Evolutionary conservation across 1,140 invertebrate genomes (phyloP), one percentile per base, ranked within the genome.

Genomic region (Trichonephila clavata): DNA sequence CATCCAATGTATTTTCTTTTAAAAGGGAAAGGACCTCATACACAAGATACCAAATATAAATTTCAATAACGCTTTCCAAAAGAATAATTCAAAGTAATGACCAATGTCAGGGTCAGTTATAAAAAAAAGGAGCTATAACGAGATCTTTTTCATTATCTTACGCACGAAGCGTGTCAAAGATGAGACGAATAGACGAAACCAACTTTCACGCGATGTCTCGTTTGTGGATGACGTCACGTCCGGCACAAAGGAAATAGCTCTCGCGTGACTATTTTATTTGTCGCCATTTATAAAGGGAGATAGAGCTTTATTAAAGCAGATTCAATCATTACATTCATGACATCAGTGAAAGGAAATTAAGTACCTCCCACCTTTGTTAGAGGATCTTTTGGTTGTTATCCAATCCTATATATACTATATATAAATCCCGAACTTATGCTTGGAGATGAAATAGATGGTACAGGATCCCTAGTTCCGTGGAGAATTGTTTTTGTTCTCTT

Each of bases 191-290:
- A n/a, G n/a, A 81, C 21, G 71, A 27, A 90, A 60, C 57, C 13
- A 59, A 80, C 77, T 90, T 90, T 61, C 65, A 90, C 89, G 89
- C 89, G 27, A 90, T 77, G 39, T 89, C 65, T 89, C 39, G 68
- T 71, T 32, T 13, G 63, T 20, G n/a, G 43, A 18, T 90, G 89
- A 90, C 77, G 77, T 90, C 89, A 90, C 89, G 27, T 90, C 89
- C 89, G 89, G 89, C 61, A n/a, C 71, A n/a, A 60, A 81, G 71
- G 71, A 90, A 81, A 90, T 90, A 60, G 71, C 8, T 32, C 68
- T 80, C 89, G 89, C 89, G 89, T 90, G 89, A 90, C 89, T 71
- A 90, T 90, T 90, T 90, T 60, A 50, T 90, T 90, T 90, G 68
- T 90, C 68, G 43, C 68, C 68, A 21, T 81, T 39, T 90, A 39